Evolutionary conservation across 2,888 invertebrate species (phyloP).

Genomic region (Sclerodermus sp.): DNA sequence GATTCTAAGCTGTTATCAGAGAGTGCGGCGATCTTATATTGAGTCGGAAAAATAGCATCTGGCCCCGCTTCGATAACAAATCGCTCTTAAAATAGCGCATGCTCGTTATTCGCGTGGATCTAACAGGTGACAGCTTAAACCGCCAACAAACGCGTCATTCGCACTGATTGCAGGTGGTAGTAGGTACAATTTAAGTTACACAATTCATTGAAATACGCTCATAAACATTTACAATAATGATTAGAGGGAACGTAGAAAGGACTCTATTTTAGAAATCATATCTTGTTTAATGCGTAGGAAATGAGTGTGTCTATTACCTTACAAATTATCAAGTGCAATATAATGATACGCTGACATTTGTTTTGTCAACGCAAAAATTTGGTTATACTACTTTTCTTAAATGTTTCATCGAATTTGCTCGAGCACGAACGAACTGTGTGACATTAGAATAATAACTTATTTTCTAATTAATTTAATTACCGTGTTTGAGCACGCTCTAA

Average conservation of each 20-base stretch:
- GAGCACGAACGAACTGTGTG: too few species aligned
- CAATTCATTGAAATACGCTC: too few species aligned
- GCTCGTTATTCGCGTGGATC: conserved; percentile 5
- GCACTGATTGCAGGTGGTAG: neutral
- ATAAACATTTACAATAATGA: too few species aligned
- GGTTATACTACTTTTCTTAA: too few species aligned
- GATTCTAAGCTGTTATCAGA: neutral
- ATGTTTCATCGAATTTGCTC: too few species aligned
- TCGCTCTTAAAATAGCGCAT: neutral
- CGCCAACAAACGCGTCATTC: neutral
- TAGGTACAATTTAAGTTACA: neutral
- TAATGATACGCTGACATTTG: neutral
- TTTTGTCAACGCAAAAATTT: neutral
- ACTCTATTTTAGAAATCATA: too few species aligned
- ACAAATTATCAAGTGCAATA: neutral
- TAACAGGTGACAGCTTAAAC: neutral
- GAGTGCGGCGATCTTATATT: neutral
- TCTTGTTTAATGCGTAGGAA: too few species aligned
- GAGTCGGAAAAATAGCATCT: neutral
- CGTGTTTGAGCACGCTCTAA: conserved; percentile 37
- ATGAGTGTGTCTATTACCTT: too few species aligned
- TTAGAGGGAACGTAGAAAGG: too few species aligned
- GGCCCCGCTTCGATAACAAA: neutral
- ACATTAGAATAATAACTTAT: too few species aligned
- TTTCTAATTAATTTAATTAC: conserved; percentile 29